Evolutionary conservation across 2,888 invertebrate genomes (phyloP).

Genomic region (Lordiphosa fenestrarum): DNA sequence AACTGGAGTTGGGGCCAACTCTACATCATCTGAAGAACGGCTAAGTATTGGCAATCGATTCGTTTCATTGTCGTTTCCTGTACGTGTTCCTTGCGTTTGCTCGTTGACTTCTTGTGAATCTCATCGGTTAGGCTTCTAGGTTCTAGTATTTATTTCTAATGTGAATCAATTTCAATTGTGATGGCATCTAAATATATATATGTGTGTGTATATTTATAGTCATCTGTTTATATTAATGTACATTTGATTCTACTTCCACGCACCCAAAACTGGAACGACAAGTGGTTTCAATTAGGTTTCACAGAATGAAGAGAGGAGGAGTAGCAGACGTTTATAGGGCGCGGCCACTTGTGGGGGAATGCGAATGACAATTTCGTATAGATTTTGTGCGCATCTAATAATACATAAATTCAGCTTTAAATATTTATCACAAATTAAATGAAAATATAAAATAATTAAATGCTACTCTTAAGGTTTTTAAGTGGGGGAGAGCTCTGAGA

Average conservation of each 20-base stretch:
- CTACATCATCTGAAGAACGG: conserved; percentile 22
- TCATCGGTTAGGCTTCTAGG: neutral
- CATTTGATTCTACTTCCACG: conserved; percentile 2
- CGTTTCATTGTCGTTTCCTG: conserved; percentile 1
- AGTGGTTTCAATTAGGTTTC: no score
- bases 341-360: neutral
- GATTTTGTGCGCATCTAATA: conserved; percentile 19
- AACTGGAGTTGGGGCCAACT: neutral
- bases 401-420: conserved; percentile 36
- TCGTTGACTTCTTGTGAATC: conserved; percentile 13
- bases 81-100: neutral
- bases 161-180: neutral
- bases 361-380: neutral
- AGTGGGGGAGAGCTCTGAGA: conserved; percentile 6
- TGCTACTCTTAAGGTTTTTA: conserved; percentile 16
- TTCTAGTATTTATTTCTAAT: neutral
- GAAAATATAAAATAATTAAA: conserved; percentile 19
- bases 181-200: neutral
- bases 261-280: conserved; percentile 3
- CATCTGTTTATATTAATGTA: neutral
- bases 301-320: neutral
- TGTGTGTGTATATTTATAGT: conserved; percentile 1
- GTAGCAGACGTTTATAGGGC: neutral
- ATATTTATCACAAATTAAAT: conserved; percentile 51
- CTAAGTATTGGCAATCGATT: conserved; percentile 45